These are phyloP conservation scores for Euwallacea similis DNA, from an alignment of 1,140 invertebrate genomes.

Conservation along the genomic window DNA sequence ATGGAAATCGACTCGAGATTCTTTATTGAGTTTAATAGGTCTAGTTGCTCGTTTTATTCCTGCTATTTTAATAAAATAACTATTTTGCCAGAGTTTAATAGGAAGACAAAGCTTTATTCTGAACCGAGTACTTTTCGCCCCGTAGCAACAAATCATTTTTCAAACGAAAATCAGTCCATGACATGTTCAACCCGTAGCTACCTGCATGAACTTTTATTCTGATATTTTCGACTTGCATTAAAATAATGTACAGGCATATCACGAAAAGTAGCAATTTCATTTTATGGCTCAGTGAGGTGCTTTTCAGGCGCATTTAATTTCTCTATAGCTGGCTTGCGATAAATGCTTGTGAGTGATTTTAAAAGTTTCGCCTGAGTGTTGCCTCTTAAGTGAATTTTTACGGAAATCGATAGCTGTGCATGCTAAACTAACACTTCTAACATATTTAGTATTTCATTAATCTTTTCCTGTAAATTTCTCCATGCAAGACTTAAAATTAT, in stretches of 20 bases:
- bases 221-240: background rate
- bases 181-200: slow-evolving; percentile 1
- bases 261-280: background rate
- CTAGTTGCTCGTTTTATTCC: too few relatives aligned
- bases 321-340: background rate
- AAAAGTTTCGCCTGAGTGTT: too few relatives aligned
- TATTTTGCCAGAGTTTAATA: background rate
- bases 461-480: too few relatives aligned
- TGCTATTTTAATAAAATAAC: too few relatives aligned
- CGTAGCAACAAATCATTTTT: background rate
- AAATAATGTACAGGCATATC: background rate
- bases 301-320: slow-evolving; percentile 3
- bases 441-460: too few relatives aligned
- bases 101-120: background rate
- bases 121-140: background rate
- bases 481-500: too few relatives aligned
- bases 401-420: too few relatives aligned
- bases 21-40: too few relatives aligned
- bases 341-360: background rate
- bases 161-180: background rate
- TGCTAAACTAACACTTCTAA: too few relatives aligned
- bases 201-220: slow-evolving; percentile 1
- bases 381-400: too few relatives aligned
- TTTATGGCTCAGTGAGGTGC: background rate
- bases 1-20: too few relatives aligned